Conservation (phyloP, 2,888 invertebrate species). For the Apeira syringaria region DNA sequence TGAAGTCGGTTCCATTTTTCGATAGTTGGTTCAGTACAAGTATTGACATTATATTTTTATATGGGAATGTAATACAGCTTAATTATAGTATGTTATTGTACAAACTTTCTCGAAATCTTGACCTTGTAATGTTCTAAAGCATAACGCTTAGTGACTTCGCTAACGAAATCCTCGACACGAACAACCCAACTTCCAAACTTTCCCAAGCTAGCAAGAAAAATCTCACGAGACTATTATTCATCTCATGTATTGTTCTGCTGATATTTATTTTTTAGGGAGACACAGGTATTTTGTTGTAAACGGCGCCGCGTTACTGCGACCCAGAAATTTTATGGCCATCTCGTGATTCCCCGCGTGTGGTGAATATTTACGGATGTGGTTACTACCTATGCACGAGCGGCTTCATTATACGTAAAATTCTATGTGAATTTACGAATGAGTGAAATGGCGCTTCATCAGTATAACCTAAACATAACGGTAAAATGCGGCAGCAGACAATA, state of each 20-base stretch:
- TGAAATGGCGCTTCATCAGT: no score
- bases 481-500: no score
- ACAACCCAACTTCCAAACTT: slow-evolving; percentile 2
- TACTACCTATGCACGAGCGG: no score
- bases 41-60: no score
- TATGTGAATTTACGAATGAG: no score
- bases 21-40: no score
- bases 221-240: slow-evolving; percentile 30
- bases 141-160: slow-evolving; percentile 22
- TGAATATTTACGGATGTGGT: slow-evolving; percentile 24
- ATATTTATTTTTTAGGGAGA: slow-evolving; percentile 32
- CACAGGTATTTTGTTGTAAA: slow-evolving; percentile 33
- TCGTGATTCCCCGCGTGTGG: slow-evolving; percentile 30
- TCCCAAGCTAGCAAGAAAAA: slow-evolving; percentile 5
- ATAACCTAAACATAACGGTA: no score
- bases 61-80: no score
- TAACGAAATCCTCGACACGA: slow-evolving; percentile 19
- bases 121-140: slow-evolving; percentile 15
- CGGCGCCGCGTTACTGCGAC: slow-evolving; percentile 22
- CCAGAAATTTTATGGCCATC: slow-evolving; percentile 28
- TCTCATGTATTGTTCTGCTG: slow-evolving; percentile 33
- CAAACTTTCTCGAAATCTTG: slow-evolving; percentile 12
- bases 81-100: no score
- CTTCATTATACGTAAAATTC: no score
- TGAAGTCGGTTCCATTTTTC: no score